Percentiles rank a stretch among this genome's conserved stretches.
These are phyloP conservation scores for Heliangelus exortis DNA, from an alignment of 2,797 vertebrate genomes.

Conservation along the genomic window DNA sequence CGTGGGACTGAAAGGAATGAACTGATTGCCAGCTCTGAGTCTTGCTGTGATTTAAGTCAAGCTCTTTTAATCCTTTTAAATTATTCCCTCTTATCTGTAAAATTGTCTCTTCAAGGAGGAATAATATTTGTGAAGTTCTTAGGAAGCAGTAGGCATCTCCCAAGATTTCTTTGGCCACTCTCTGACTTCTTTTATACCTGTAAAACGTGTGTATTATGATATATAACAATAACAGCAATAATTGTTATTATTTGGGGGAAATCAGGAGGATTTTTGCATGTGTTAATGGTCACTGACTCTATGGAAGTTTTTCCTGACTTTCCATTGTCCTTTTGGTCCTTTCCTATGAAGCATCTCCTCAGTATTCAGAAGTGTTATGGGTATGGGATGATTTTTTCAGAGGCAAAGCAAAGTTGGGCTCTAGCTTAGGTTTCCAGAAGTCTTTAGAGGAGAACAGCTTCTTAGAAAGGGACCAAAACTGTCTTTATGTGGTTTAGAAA, in stretches of 20 bases:
- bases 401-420: not conserved
- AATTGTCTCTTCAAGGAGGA: not conserved
- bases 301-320: too few species aligned
- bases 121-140: not conserved
- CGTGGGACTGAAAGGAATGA: not conserved
- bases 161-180: not conserved
- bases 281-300: not conserved
- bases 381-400: not conserved
- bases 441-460: not conserved
- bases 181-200: not conserved
- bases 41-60: not conserved
- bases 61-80: not conserved
- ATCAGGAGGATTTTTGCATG: not conserved
- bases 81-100: not conserved
- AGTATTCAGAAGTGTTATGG: too few species aligned
- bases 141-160: not conserved
- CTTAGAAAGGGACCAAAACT: not conserved
- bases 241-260: not conserved
- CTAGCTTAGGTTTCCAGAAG: not conserved
- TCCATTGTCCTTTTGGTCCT: too few species aligned
- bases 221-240: not conserved
- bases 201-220: accelerated
- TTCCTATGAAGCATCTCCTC: too few species aligned
- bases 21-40: not conserved
- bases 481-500: not conserved